Evolutionary conservation across 2,113 vertebrate species (phyloP).

Genomic region (pig (Sus scrofa)): T2T-Sscrofa CM000824.6:44995001-44995500

Average conservation of each 20-base stretch:
- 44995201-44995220: background rate
- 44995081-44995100: background rate
- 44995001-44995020: background rate
- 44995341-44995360: background rate
- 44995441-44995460: background rate
- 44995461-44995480: background rate
- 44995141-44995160: background rate
- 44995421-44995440: background rate
- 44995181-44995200: background rate
- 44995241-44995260: background rate
- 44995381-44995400: background rate
- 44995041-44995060: background rate
- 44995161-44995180: background rate
- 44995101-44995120: background rate
- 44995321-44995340: background rate
- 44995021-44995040: background rate
- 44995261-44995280: background rate
- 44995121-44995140: background rate
- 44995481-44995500: background rate
- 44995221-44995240: background rate
- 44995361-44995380: background rate
- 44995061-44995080: background rate
- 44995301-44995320: background rate
- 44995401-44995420: background rate
- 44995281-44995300: background rate